phyloP scores from a whole-genome alignment of 2,888 invertebrate species.

The Coecobrya sp. region DNA sequence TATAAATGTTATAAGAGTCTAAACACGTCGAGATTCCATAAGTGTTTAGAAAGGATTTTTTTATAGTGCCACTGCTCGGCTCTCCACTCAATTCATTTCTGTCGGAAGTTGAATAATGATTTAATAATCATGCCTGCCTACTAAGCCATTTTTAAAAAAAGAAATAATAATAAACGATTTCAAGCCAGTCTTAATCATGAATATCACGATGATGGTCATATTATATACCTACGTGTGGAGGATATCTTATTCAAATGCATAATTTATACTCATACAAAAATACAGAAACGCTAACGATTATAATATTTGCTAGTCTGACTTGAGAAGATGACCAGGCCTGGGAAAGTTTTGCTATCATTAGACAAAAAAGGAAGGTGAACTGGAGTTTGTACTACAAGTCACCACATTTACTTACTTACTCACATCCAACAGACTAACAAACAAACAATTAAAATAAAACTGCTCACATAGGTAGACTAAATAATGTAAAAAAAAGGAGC shows the following conservation, averaged over 20 bases:
- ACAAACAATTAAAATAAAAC: slow-evolving; percentile 26
- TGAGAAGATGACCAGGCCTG: slow-evolving; percentile 20
- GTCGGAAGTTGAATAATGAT: slow-evolving; percentile 42
- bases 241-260: not conserved
- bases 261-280: not conserved
- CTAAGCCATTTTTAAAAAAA: slow-evolving; percentile 6
- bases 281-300: not conserved
- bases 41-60: no score
- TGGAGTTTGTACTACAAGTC: slow-evolving; percentile 50
- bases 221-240: not conserved
- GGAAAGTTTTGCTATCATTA: slow-evolving; percentile 69
- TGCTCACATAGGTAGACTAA: not conserved
- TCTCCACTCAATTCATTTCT: slow-evolving; percentile 3
- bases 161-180: not conserved
- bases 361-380: slow-evolving; percentile 71
- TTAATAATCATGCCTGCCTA: not conserved
- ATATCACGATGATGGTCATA: not conserved
- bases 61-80: not conserved
- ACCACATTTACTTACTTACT: not conserved
- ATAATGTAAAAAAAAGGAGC: no score
- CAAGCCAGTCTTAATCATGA: not conserved
- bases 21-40: no score
- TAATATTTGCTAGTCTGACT: not conserved
- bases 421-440: not conserved
- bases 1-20: no score